Conservation (phyloP, 2,888 invertebrate genomes). For the Acronicta alni region DNA sequence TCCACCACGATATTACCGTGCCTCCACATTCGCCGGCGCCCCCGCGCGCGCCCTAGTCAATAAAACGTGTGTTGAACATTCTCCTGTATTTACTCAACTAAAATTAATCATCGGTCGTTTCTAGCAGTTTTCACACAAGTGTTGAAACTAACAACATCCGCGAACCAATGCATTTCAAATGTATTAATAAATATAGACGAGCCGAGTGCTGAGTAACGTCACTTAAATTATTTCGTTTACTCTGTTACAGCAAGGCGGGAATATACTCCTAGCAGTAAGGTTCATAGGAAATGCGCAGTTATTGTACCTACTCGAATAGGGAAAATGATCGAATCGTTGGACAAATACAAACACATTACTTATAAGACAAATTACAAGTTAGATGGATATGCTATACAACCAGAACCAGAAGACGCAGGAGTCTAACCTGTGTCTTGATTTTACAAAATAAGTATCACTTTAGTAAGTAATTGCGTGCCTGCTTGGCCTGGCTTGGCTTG, state of each 20-base stretch:
- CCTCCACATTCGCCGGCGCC: too few species aligned
- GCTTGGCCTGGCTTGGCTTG: too few species aligned
- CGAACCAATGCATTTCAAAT: slow-evolving; percentile 29
- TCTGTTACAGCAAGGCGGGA: slow-evolving; percentile 5
- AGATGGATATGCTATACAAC: too few species aligned
- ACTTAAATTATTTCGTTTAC: slow-evolving; percentile 29
- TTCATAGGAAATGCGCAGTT: background rate
- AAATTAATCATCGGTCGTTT: slow-evolving; percentile 25
- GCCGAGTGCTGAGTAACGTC: slow-evolving; percentile 27
- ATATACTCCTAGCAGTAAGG: background rate
- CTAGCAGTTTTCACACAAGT: slow-evolving; percentile 33
- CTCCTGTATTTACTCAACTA: slow-evolving; percentile 21
- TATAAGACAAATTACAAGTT: too few species aligned
- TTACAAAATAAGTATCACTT: too few species aligned
- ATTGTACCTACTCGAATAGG: too few species aligned
- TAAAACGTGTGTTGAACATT: slow-evolving; percentile 2
- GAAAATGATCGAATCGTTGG: too few species aligned
- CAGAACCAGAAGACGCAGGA: too few species aligned
- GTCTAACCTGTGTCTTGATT: too few species aligned
- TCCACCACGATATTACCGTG: too few species aligned
- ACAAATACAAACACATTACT: too few species aligned
- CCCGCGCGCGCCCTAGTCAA: background rate
- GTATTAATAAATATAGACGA: slow-evolving; percentile 41
- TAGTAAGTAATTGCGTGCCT: too few species aligned
- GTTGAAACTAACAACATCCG: slow-evolving; percentile 40